Evolutionary conservation across 2,888 invertebrate species (phyloP).

Genomic region (Graphium colonna): DNA sequence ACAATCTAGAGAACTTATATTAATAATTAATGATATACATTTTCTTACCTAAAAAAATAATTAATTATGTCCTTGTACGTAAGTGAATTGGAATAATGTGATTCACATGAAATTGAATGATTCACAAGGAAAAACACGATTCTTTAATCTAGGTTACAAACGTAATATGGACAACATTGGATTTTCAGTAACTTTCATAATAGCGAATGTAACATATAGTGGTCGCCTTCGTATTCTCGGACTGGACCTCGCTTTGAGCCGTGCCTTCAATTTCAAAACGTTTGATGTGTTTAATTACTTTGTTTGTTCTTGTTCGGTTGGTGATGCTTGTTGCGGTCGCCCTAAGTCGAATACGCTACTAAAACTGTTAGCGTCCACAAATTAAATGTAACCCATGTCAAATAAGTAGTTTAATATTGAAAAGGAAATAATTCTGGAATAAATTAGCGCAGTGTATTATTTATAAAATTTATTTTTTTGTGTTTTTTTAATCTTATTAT

Average conservation of each 20-base stretch:
- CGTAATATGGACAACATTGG: background rate
- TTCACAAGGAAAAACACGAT: no score
- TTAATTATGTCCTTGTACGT: no score
- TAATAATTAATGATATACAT: no score
- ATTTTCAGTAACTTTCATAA: background rate
- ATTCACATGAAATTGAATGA: no score
- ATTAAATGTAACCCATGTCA: slow-evolving; percentile 38
- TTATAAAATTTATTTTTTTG: background rate
- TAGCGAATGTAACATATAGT: slow-evolving; percentile 1
- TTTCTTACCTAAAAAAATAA: no score
- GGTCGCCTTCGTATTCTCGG: slow-evolving; percentile 79
- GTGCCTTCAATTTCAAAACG: slow-evolving; percentile 68
- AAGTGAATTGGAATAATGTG: no score
- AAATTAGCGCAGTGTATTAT: background rate
- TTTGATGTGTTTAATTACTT: slow-evolving; percentile 80
- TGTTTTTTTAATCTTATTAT: background rate
- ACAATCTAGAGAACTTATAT: no score
- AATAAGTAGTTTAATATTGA: background rate
- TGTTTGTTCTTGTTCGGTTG: slow-evolving; percentile 72
- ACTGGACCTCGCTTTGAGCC: slow-evolving; percentile 69
- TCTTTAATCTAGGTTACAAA: no score
- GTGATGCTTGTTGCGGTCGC: slow-evolving; percentile 69
- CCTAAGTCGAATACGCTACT: slow-evolving; percentile 69
- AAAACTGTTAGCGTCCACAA: slow-evolving; percentile 71
- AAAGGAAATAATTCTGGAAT: background rate